Conservation (phyloP, 2,888 invertebrate genomes). For the Chrysopilus asiliformis region DNA sequence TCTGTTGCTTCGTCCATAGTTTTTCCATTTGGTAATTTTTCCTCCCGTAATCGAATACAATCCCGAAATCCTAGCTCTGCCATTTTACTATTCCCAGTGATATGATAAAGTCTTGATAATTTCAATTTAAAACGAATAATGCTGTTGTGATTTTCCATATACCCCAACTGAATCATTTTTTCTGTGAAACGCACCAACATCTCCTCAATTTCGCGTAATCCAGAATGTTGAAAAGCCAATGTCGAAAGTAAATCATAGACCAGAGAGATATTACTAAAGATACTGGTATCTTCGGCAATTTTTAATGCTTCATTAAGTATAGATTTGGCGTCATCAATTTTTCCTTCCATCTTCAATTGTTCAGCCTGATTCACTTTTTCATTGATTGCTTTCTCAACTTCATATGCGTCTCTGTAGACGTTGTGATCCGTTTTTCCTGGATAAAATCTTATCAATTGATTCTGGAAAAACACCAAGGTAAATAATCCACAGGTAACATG, state of each 20-base stretch:
- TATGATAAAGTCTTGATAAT: constrained; percentile 34
- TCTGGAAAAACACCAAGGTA: no score
- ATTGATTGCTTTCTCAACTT: constrained; percentile 15
- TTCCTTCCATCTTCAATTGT: constrained; percentile 15
- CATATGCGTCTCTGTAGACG: constrained; percentile 14
- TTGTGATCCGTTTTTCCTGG: no score
- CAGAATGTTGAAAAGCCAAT: constrained; percentile 32
- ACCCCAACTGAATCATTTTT: constrained; percentile 30
- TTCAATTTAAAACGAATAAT: constrained; percentile 36
- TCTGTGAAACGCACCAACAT: constrained; percentile 33
- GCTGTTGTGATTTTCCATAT: constrained; percentile 29
- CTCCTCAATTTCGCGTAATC: constrained; percentile 31
- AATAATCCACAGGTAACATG: no score
- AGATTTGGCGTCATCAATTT: constrained; percentile 30
- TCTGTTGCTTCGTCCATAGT: constrained; percentile 35
- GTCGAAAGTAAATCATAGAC: constrained; percentile 36
- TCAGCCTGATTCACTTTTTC: constrained; percentile 14
- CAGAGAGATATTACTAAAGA: constrained; percentile 18
- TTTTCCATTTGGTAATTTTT: no score
- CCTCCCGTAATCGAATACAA: constrained; percentile 31
- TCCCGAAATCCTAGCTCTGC: constrained; percentile 37
- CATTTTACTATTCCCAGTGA: constrained; percentile 25
- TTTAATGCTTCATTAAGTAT: constrained; percentile 32
- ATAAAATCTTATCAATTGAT: no score
- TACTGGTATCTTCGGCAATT: constrained; percentile 31